Base-by-base conservation (phyloP, 2,113 vertebrate species). In the Macrotis lagotis region DNA sequence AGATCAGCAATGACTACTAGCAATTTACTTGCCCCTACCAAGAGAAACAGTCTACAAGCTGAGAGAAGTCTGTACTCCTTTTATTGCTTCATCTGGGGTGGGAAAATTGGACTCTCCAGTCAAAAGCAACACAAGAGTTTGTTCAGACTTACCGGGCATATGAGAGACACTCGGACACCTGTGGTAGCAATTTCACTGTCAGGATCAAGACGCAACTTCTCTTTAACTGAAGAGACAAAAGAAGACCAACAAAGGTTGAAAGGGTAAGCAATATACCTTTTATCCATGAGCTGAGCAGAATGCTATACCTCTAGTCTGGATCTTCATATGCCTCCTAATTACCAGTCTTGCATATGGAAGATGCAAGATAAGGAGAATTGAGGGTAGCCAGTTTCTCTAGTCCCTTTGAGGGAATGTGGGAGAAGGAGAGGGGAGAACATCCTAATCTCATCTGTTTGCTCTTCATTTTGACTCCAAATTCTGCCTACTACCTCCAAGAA, bases 101-200 rank as follows among this genome's bases (percentile, higher is more conserved):
- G n/a, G 5, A 44, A 44, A 83, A 3, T 8, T 8, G n/a, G 66
- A 83, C 16, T 6, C 14, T 16, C 16, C 16, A 74, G 37, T 19
- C 16, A 83, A 83, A 19, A 83, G 66, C n/a, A 19, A 44, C n/a
- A 24, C 16, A 83, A 44, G 25, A 50, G 28, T 3, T 19, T 14
- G 31, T 25, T 26, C 22, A 6, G 74, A 98, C 99, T 99, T 98
- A 99, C 99, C 47, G 99, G 99, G 95, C 99, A 99, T 97, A 99
- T 99, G 26, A 99, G 99, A 53, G 99, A 99, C 37, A 99, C 99
- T 14, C 99, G 98, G 51, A 99, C 99, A 0, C 99, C 99, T 0
- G 99, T 99, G 96, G 99, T 99, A 25, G 99, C 99, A 0, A 99
- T 99, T 98, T 99, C 99, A 1, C 99, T 99, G 98, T 99, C 99